A percentile compares a stretch with the other conserved stretches of the same genome.
phyloP scores from a whole-genome alignment of 1,140 invertebrate genomes.

The Saccostrea glomerata region DNA sequence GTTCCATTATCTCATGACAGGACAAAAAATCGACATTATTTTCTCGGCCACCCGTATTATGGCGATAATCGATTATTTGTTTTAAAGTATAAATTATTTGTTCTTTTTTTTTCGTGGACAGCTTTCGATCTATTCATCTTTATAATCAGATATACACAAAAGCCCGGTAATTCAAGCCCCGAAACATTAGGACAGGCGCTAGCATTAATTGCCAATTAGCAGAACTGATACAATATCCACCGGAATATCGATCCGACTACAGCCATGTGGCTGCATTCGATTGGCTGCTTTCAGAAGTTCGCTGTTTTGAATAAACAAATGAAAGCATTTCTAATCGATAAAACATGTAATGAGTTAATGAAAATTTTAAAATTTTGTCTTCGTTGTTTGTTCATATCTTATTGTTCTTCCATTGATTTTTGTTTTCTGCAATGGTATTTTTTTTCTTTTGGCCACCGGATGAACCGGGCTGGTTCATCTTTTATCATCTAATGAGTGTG shows the following conservation, averaged over 20 bases:
- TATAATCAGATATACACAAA: conserved; percentile 35
- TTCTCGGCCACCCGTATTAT: not conserved
- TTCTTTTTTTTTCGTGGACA: conserved; percentile 13
- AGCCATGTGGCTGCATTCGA: conserved; percentile 19
- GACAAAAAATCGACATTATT: conserved; percentile 5
- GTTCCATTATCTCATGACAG: not conserved
- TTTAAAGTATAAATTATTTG: conserved; percentile 34
- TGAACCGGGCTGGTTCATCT: not conserved
- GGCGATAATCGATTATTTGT: conserved; percentile 13
- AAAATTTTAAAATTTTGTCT: conserved; percentile 26
- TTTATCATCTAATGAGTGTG: not conserved
- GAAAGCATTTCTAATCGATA: conserved; percentile 13
- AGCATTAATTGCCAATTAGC: conserved; percentile 28
- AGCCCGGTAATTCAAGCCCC: conserved; percentile 26
- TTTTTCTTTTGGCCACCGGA: not conserved
- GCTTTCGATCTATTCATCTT: conserved; percentile 34
- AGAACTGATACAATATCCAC: conserved; percentile 12
- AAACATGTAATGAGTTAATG: not conserved
- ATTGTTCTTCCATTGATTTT: conserved; percentile 8
- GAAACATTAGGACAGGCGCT: conserved; percentile 32
- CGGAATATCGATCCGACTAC: not conserved
- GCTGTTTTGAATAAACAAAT: conserved; percentile 30
- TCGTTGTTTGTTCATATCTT: conserved; percentile 12
- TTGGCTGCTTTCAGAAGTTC: conserved; percentile 7
- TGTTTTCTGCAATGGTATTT: not conserved